Evolutionary conservation across 2,113 vertebrate species (phyloP).

Genomic region (Aythya baeri): DNA sequence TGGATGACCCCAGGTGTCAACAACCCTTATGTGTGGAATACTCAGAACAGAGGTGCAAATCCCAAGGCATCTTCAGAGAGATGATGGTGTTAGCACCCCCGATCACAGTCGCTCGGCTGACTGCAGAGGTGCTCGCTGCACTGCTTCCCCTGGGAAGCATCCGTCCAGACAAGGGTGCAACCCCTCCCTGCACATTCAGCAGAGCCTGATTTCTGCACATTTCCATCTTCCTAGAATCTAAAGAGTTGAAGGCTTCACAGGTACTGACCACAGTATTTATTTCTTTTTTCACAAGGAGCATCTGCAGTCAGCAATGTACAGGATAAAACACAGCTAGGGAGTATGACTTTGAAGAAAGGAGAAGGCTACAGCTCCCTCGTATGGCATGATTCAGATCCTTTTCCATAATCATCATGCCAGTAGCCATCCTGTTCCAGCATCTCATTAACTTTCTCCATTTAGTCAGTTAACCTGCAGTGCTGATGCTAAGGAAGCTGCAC

Average conservation of each 20-base stretch:
- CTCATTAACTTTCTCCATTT: neutral
- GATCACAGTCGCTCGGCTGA: neutral
- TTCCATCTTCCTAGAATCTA: neutral
- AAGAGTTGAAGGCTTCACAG: neutral
- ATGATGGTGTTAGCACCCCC: neutral
- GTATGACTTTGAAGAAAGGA: neutral
- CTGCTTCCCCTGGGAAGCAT: neutral
- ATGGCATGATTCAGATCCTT: neutral
- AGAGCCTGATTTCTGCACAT: neutral
- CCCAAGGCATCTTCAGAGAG: neutral
- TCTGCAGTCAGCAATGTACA: neutral
- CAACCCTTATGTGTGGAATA: neutral
- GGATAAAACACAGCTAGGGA: neutral
- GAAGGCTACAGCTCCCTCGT: slow-evolving; percentile 17
- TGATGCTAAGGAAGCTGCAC: neutral
- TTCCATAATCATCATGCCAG: neutral
- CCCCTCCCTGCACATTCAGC: neutral
- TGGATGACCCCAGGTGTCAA: neutral
- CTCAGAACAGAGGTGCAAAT: neutral
- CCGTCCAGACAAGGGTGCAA: fast-evolving
- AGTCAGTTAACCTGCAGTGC: neutral
- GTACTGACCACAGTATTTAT: neutral
- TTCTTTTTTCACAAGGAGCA: neutral
- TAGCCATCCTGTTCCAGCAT: neutral
- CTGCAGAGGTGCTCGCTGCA: neutral